Evolutionary conservation across 2,888 invertebrate species (phyloP).

Genomic region (Blomia tropicalis): DNA sequence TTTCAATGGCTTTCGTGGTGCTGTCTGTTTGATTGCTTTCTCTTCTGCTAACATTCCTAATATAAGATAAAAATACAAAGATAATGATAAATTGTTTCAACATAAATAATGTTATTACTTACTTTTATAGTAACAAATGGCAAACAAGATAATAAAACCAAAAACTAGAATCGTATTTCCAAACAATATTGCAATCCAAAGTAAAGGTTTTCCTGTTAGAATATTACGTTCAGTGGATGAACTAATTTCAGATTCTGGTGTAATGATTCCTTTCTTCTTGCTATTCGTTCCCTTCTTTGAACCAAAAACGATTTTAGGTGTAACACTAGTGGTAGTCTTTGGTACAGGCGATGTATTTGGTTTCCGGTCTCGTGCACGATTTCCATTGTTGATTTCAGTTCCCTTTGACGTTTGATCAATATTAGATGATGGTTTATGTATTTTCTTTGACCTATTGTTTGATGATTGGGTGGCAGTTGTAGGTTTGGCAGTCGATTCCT

Average conservation of each 20-base stretch:
- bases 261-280: neutral
- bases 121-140: conserved; percentile 10
- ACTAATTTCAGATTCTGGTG: neutral
- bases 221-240: neutral
- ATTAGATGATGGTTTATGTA: too few relatives aligned
- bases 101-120: neutral
- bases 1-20: neutral
- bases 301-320: conserved; percentile 4
- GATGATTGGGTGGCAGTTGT: conserved; percentile 5
- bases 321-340: neutral
- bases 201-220: neutral
- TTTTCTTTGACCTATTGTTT: neutral
- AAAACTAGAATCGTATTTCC: conserved; percentile 1
- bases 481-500: neutral
- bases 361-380: neutral
- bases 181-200: conserved; percentile 7
- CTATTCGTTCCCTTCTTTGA: neutral
- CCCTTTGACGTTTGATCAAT: neutral
- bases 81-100: neutral
- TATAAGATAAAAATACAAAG: neutral
- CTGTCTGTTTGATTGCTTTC: neutral
- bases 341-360: neutral
- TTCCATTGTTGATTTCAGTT: neutral
- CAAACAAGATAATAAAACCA: neutral
- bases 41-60: conserved; percentile 3